A percentile compares a stretch with the other conserved stretches of the same genome.
phyloP scores from a whole-genome alignment of 2,888 invertebrate genomes.

The Candidula unifasciata region DNA sequence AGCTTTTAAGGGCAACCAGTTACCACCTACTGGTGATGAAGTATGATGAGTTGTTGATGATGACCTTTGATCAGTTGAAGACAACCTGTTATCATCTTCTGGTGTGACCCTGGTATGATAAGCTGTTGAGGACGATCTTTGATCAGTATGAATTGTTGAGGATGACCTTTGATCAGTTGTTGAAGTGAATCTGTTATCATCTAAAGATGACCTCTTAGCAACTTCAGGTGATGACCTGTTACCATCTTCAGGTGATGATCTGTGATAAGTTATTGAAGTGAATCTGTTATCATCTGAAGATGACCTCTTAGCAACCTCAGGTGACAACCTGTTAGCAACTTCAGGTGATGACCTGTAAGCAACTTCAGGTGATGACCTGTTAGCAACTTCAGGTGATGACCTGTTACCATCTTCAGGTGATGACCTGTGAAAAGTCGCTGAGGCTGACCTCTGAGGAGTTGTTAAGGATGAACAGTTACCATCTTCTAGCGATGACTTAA shows the following conservation, averaged over 20 bases:
- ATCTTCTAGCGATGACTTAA: neutral
- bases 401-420: neutral
- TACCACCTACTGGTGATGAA: neutral
- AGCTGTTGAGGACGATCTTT: neutral
- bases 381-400: neutral
- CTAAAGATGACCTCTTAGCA: too few relatives aligned
- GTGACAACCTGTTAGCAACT: neutral
- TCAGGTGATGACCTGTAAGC: neutral
- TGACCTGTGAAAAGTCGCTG: neutral
- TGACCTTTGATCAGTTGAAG: neutral
- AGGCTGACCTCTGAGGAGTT: neutral
- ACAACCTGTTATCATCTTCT: neutral
- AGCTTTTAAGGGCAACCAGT: neutral
- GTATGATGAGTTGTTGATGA: neutral
- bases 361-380: neutral
- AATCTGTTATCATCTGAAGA: neutral
- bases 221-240: neutral
- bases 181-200: neutral
- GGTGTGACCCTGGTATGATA: neutral
- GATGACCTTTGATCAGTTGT: neutral
- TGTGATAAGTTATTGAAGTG: neutral
- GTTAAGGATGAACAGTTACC: neutral
- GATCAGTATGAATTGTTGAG: neutral
- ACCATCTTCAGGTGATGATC: neutral
- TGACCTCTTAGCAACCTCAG: too few relatives aligned